phyloP scores from a whole-genome alignment of 2,113 vertebrate species.

The Bothrops jararaca region DNA sequence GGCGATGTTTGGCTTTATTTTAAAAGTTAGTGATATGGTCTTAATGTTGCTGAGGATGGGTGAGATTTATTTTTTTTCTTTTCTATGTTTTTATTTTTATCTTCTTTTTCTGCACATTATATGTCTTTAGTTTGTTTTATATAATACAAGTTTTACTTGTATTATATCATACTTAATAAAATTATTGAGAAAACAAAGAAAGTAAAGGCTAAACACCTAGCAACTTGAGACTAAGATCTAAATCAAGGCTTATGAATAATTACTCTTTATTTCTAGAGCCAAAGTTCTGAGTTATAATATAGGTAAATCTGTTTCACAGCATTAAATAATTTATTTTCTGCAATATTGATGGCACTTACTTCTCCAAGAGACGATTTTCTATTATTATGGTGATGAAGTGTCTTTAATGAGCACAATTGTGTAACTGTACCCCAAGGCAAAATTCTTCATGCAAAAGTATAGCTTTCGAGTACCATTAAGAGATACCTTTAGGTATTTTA shows the following conservation, averaged over 20 bases:
- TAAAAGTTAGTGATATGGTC: not conserved
- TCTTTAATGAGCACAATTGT: constrained; percentile 72
- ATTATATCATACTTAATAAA: not conserved
- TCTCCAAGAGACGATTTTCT: constrained; percentile 72
- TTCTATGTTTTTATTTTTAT: not conserved
- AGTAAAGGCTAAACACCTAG: not conserved
- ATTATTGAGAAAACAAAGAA: not conserved
- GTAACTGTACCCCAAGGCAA: constrained; percentile 71
- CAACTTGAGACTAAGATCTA: not conserved
- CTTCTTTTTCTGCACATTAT: not conserved
- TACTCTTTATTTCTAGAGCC: constrained; percentile 18
- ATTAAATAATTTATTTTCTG: constrained; percentile 54
- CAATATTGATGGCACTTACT: constrained; percentile 50
- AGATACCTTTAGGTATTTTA: constrained; percentile 62
- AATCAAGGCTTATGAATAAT: not conserved
- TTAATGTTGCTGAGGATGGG: not conserved
- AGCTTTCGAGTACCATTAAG: constrained; percentile 54
- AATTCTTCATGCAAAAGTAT: constrained; percentile 61
- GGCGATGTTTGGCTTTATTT: not conserved
- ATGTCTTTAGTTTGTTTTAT: too few species aligned
- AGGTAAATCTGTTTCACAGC: constrained; percentile 42
- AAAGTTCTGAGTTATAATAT: constrained; percentile 26
- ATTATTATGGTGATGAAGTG: constrained; percentile 76
- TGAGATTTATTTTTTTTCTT: not conserved
- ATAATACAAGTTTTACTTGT: not conserved